Percentiles rank a stretch among this genome's conserved stretches.
phyloP scores from a whole-genome alignment of 2,888 invertebrate species.

The Octonoba sinensis region DNA sequence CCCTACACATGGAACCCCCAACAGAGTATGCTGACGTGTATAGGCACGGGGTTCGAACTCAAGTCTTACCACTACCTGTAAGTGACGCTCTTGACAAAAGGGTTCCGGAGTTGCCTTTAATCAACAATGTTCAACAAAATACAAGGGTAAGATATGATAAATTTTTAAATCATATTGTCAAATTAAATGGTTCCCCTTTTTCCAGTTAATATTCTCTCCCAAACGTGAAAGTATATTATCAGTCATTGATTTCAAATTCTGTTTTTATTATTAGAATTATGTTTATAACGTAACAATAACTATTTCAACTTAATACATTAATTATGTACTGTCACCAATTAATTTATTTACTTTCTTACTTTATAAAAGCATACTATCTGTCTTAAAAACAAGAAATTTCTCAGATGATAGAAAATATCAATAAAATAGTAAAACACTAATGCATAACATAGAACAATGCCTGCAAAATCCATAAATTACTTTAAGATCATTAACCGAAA shows the following conservation, averaged over 20 bases:
- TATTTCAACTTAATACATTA: too few relatives aligned
- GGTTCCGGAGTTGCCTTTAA: constrained; percentile 57
- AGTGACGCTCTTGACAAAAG: constrained; percentile 58
- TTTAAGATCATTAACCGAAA: too few relatives aligned
- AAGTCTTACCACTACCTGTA: constrained; percentile 54
- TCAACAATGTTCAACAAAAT: constrained; percentile 59
- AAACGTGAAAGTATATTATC: too few relatives aligned
- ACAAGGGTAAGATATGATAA: constrained; percentile 31
- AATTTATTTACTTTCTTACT: neutral
- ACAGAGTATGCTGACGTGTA: constrained; percentile 54
- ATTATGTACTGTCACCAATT: neutral
- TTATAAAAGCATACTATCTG: neutral
- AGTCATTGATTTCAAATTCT: too few relatives aligned
- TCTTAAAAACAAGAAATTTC: neutral
- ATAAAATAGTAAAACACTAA: neutral
- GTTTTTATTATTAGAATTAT: too few relatives aligned
- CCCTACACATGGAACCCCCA: constrained; percentile 57
- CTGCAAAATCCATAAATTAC: too few relatives aligned
- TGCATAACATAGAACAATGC: too few relatives aligned
- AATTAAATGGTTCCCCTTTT: too few relatives aligned
- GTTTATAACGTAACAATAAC: too few relatives aligned
- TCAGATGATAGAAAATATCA: neutral
- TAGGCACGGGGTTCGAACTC: constrained; percentile 44
- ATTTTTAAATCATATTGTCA: too few relatives aligned
- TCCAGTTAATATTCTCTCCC: too few relatives aligned